Percentiles rank a stretch among this genome's conserved stretches.
phyloP scores from a whole-genome alignment of 1,140 invertebrate species.

The Trichogramma pretiosum region DNA sequence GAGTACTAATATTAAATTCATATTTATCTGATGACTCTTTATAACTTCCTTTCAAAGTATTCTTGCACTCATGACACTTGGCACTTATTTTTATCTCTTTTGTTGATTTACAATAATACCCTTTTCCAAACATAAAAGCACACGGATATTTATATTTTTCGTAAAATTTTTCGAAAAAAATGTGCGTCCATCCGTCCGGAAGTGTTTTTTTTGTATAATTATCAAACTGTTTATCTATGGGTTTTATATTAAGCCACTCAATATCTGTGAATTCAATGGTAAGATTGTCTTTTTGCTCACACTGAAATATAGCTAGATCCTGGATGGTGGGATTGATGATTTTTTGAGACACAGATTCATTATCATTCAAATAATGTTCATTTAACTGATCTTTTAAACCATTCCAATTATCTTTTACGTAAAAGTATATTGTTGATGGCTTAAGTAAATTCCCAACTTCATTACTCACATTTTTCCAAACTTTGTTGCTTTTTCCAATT shows the following conservation, averaged over 20 bases:
- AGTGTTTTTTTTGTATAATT: neutral
- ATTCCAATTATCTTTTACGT: neutral
- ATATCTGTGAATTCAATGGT: neutral
- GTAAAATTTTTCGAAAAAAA: neutral
- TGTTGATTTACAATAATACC: neutral
- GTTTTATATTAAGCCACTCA: neutral
- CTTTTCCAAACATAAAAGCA: neutral
- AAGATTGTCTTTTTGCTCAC: neutral
- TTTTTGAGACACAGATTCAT: neutral
- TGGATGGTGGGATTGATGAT: no score
- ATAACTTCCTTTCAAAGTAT: neutral
- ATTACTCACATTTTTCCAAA: neutral
- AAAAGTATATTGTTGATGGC: neutral
- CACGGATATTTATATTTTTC: neutral
- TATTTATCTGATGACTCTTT: neutral
- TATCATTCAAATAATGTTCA: neutral
- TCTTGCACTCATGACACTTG: neutral
- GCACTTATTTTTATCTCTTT: neutral
- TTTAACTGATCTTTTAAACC: neutral
- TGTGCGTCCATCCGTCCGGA: neutral
- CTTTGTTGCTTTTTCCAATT: neutral
- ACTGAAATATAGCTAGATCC: neutral
- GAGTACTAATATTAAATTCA: neutral
- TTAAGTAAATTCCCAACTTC: neutral
- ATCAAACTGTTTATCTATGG: neutral